phyloP scores from a whole-genome alignment of 2,113 vertebrate species.

The Rhea americana region DNA sequence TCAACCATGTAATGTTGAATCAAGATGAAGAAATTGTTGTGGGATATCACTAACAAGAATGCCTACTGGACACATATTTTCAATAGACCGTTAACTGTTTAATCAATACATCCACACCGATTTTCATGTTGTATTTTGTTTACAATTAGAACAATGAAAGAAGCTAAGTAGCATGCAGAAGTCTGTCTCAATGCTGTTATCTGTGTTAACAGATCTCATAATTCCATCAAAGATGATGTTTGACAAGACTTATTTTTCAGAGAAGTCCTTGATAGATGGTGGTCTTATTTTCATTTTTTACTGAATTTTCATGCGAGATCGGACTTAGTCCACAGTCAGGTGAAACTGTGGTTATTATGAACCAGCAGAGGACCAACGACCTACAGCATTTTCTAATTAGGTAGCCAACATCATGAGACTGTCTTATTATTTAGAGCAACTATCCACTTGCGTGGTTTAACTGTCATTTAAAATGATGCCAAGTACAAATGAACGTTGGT shows the following conservation, averaged over 20 bases:
- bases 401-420: not conserved
- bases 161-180: not conserved
- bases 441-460: not conserved
- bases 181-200: not conserved
- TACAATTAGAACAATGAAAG: not conserved
- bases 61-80: not conserved
- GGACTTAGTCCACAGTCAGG: not conserved
- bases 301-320: not conserved
- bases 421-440: not conserved
- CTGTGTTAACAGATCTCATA: not conserved
- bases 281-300: not conserved
- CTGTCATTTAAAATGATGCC: conserved; percentile 22
- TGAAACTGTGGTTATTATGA: not conserved
- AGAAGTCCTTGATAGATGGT: not conserved
- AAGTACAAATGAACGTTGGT: not conserved
- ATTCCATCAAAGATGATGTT: not conserved
- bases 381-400: conserved; percentile 20
- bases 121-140: not conserved
- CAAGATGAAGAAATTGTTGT: not conserved
- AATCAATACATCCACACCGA: not conserved
- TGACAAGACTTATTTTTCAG: not conserved
- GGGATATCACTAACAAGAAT: not conserved
- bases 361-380: not conserved
- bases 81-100: not conserved
- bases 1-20: not conserved